phyloP scores from a whole-genome alignment of 1,140 invertebrate genomes.

The Pseudomyrmex sp. region DNA sequence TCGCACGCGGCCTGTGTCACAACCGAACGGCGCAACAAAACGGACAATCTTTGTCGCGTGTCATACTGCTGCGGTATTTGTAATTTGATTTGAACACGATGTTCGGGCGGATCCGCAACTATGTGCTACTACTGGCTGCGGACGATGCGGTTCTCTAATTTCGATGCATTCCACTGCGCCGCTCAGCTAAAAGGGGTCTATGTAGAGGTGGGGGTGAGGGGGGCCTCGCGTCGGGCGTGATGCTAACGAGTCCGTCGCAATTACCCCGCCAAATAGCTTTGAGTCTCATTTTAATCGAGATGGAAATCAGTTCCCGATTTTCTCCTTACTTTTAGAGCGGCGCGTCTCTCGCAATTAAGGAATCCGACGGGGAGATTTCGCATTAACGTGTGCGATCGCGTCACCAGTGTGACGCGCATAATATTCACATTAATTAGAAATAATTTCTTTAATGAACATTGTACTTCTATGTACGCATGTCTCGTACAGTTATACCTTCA shows the following conservation, averaged over 20 bases:
- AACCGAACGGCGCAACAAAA: neutral
- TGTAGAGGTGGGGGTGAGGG: no score
- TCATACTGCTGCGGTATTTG: constrained; percentile 29
- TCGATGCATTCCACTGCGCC: constrained; percentile 28
- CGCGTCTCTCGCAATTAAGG: constrained; percentile 8
- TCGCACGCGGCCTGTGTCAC: neutral
- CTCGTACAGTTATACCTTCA: neutral
- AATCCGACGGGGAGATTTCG: constrained; percentile 28
- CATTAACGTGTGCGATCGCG: neutral
- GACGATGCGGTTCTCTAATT: constrained; percentile 55
- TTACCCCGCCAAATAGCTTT: constrained; percentile 47
- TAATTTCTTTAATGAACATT: neutral
- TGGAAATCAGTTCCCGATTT: constrained; percentile 2
- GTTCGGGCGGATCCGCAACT: constrained; percentile 22
- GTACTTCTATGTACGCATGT: neutral
- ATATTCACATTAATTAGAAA: constrained; percentile 6
- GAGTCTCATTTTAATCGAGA: constrained; percentile 52
- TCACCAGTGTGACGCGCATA: neutral
- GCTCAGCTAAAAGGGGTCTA: constrained; percentile 24
- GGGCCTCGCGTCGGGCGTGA: constrained; percentile 7
- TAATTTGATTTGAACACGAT: constrained; percentile 42
- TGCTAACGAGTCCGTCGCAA: constrained; percentile 52
- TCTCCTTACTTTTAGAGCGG: constrained; percentile 20
- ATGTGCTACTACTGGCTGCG: constrained; percentile 27
- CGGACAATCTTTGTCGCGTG: constrained; percentile 22